Evolutionary conservation across 2,888 invertebrate species (phyloP), one percentile per base, ranked within the genome.

Genomic region (Troglohyphantes excavatus): DNA sequence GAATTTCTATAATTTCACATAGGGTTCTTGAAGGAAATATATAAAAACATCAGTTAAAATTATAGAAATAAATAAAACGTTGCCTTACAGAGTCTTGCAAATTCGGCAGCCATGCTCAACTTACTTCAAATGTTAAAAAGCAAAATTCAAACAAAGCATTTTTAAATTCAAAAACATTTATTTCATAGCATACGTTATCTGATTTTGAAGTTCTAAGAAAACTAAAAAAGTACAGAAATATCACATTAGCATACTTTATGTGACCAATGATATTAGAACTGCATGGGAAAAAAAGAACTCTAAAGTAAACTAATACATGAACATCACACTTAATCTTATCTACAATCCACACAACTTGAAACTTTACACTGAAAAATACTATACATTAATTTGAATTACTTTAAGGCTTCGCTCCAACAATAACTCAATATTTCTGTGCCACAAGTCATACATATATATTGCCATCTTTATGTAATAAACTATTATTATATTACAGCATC

Each of bases 221-320:
- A 79, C 79, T 79, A 79, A 79, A 63, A 78, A 76, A 72, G 43
- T 67, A 79, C 79, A 67, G 79, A 79, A 79, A 79, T 79, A 79
- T 79, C 79, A 79, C 79, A 79, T 67, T 46, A 79, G 79, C 46
- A 46, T 79, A 76, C 39, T 23, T 72, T 46, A 46, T 72, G 72
- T 72, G 72, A 72, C 46, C 46, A 21, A 46, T 39, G 19, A 19
- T 23, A 26, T 43, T 72, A 39, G 39, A 72, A 46, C 46, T 19
- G 17, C 43, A 26, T n/a, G n/a, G 27, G 23, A 26, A 72, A 72
- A 72, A 72, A 72, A 43, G 39, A 26, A 21, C 39, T 39, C 27
- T 13, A n/a, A 53, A 53, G n/a, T n/a, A n/a, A 53, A 53, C 53
- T 53, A 53, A 17, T 13, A 53, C 53, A 39, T 39, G 39, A 39